A percentile compares a stretch with the other conserved stretches of the same genome.
phyloP scores from a whole-genome alignment of 2,113 vertebrate genomes.

The Bos javanicus region DNA sequence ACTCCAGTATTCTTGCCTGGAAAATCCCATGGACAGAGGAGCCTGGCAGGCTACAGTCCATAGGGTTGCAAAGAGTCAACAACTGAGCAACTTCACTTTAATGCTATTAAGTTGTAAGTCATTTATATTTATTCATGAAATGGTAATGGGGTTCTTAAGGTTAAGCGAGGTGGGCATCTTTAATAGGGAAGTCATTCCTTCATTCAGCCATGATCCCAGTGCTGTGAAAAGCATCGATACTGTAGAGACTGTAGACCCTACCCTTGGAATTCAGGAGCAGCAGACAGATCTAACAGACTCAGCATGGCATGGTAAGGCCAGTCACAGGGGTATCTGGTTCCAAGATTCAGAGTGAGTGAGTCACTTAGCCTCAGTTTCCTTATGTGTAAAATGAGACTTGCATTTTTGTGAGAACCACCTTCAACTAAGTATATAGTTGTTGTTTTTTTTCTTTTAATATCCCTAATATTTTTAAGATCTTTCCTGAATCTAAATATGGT shows the following conservation, averaged over 20 bases:
- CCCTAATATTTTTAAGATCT: slow-evolving; percentile 17
- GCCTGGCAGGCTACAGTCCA: neutral
- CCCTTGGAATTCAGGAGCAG: neutral
- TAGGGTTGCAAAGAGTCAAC: neutral
- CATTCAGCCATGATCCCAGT: neutral
- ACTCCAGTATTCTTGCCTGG: neutral
- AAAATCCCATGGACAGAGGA: neutral
- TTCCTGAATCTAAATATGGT: neutral
- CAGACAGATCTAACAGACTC: neutral
- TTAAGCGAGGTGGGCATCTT: neutral
- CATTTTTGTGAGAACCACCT: neutral
- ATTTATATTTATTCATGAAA: neutral
- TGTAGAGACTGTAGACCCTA: neutral
- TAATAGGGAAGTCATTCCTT: neutral
- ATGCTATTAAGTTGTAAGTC: neutral
- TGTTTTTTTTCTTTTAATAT: neutral
- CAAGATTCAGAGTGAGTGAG: neutral
- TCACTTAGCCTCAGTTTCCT: neutral
- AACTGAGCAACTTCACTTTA: neutral
- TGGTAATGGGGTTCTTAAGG: neutral
- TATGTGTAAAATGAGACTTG: neutral
- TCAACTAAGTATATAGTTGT: neutral
- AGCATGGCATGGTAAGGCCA: neutral
- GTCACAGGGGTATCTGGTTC: neutral
- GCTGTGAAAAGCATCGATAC: neutral